phyloP scores from a whole-genome alignment of 2,888 invertebrate genomes.

The Parapristionchus giblindavisi region DNA sequence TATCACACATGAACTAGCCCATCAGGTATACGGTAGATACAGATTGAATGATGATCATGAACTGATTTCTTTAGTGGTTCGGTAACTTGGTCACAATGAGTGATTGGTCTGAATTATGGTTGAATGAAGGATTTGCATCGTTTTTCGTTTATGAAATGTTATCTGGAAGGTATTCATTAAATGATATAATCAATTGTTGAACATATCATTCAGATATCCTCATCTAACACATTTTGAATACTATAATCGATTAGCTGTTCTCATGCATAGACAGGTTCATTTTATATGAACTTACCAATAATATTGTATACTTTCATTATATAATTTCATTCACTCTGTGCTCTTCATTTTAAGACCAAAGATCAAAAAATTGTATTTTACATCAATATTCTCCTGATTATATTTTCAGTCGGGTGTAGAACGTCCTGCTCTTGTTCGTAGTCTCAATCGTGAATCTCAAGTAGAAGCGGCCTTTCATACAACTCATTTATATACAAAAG shows the following conservation, averaged over 20 bases:
- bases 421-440: slow-evolving; percentile 30
- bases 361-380: not conserved
- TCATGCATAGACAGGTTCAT: slow-evolving; percentile 50
- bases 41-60: not conserved
- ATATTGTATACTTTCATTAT: too few relatives aligned
- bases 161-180: slow-evolving; percentile 11
- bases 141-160: slow-evolving; percentile 68
- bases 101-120: slow-evolving; percentile 70
- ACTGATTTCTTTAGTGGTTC: slow-evolving; percentile 53
- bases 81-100: slow-evolving; percentile 70
- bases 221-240: slow-evolving; percentile 64
- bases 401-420: slow-evolving; percentile 31
- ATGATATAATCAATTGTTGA: not conserved
- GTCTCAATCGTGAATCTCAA: slow-evolving; percentile 69
- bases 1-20: slow-evolving; percentile 72
- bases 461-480: slow-evolving; percentile 81
- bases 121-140: slow-evolving; percentile 70
- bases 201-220: slow-evolving; percentile 58
- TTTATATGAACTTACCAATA: too few relatives aligned
- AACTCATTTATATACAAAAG: slow-evolving; percentile 70
- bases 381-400: not conserved
- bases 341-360: too few relatives aligned
- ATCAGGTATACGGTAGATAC: slow-evolving; percentile 67
- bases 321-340: too few relatives aligned
- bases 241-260: slow-evolving; percentile 50